A percentile compares a stretch with the other conserved stretches of the same genome.
Conservation (phyloP, 1,140 invertebrate genomes). For the Sminthurinus signatus region DNA sequence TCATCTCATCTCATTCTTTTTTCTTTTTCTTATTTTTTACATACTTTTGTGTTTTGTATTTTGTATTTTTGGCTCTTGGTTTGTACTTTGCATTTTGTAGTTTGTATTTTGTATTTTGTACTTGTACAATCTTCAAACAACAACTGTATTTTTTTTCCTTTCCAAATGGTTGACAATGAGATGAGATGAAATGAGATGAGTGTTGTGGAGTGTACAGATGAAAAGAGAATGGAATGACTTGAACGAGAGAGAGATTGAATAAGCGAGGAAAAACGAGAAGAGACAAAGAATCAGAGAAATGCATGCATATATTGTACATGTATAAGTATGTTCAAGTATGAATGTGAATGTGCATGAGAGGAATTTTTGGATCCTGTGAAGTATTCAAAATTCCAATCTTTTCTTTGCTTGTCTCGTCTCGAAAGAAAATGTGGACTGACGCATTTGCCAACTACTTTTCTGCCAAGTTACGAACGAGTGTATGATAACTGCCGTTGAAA, state of each 20-base stretch:
- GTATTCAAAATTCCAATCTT: constrained; percentile 23
- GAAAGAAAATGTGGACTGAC: too few species aligned
- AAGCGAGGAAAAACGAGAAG: too few species aligned
- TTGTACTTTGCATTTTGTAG: neutral
- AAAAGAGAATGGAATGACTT: too few species aligned
- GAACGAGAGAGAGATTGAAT: neutral
- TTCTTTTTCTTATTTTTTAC: too few species aligned
- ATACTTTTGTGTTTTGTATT: too few species aligned
- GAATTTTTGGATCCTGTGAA: constrained; percentile 5
- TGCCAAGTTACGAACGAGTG: constrained; percentile 19
- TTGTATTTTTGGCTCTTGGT: neutral
- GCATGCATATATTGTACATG: too few species aligned
- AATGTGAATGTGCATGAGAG: constrained; percentile 5
- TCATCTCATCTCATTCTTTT: too few species aligned
- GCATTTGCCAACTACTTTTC: constrained; percentile 22
- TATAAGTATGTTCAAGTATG: too few species aligned
- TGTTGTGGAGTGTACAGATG: neutral
- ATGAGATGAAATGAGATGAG: neutral
- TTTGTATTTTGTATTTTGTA: neutral
- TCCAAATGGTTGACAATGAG: neutral
- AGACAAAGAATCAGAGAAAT: too few species aligned
- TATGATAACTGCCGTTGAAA: constrained; percentile 16
- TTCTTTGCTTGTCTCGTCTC: neutral
- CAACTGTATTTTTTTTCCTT: too few species aligned
- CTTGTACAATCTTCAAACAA: neutral